Percentiles rank a stretch among this genome's conserved stretches.
Evolutionary conservation across 1,140 invertebrate genomes (phyloP).

Genomic region (Neuroterus valhalla): DNA sequence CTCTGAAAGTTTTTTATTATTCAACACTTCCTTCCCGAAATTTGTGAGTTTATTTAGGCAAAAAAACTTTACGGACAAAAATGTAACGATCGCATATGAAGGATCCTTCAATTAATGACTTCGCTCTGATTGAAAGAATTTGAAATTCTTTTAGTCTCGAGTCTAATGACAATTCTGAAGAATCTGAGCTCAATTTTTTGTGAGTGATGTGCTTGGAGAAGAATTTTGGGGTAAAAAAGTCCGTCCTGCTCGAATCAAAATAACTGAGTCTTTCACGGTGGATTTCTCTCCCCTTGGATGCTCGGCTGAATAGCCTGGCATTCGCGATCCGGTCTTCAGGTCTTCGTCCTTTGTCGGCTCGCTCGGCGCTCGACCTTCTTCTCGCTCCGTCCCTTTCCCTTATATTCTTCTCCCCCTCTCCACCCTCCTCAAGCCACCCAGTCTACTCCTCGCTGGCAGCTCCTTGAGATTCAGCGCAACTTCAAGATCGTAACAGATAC

Average conservation of each 20-base stretch:
- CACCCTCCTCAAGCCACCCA: conserved; percentile 37
- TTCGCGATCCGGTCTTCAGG: conserved; percentile 53
- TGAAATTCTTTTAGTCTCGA: background rate
- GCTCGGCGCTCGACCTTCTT: conserved; percentile 40
- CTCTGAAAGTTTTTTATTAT: too few species aligned
- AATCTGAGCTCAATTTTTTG: background rate
- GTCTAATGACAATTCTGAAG: background rate
- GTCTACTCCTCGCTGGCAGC: conserved; percentile 43
- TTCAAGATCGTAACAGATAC: conserved; percentile 55
- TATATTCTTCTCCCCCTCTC: conserved; percentile 34
- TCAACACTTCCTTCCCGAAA: too few species aligned
- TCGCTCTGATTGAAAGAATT: too few species aligned
- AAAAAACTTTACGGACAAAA: too few species aligned
- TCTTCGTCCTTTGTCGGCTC: conserved; percentile 62
- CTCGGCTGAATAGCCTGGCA: conserved; percentile 48
- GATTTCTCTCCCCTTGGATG: conserved; percentile 42
- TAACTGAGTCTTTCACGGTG: conserved; percentile 41
- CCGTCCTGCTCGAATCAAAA: conserved; percentile 42
- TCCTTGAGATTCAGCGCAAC: conserved; percentile 49
- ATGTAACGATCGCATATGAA: too few species aligned
- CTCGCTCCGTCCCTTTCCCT: conserved; percentile 32
- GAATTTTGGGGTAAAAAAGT: conserved; percentile 18
- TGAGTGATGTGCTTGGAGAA: conserved; percentile 6
- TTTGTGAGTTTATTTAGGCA: too few species aligned
- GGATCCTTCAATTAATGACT: too few species aligned